These are phyloP conservation scores for Dryomyza anilis DNA, from an alignment of 2,888 invertebrate genomes.

Conservation along the genomic window DNA sequence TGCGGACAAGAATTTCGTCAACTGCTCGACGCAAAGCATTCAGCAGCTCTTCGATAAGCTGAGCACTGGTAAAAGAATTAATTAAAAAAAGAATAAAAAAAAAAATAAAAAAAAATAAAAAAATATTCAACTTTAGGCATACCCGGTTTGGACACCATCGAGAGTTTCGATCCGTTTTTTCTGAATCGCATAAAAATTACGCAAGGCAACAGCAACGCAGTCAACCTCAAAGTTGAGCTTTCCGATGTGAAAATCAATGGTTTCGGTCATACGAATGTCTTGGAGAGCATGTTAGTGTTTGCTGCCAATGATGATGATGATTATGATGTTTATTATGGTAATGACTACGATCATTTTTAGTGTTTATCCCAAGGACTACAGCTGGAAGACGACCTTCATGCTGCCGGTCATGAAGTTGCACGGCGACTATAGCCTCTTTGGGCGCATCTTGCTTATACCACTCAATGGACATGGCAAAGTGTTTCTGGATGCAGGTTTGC, in stretches of 20 bases:
- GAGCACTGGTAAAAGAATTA: slow-evolving; percentile 65
- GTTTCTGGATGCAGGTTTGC: slow-evolving; percentile 74
- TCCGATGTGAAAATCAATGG: slow-evolving; percentile 72
- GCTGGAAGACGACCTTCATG: slow-evolving; percentile 72
- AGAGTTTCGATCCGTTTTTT: slow-evolving; percentile 71
- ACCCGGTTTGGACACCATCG: slow-evolving; percentile 62
- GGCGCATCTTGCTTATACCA: slow-evolving; percentile 73
- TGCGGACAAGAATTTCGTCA: slow-evolving; percentile 68
- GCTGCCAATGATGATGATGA: background rate
- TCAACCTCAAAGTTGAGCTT: slow-evolving; percentile 74
- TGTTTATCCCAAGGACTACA: slow-evolving; percentile 71
- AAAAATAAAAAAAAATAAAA: background rate
- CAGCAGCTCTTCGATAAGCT: slow-evolving; percentile 71
- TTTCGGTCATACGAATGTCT: slow-evolving; percentile 70
- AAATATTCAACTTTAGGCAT: slow-evolving; percentile 48
- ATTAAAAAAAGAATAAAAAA: no score
- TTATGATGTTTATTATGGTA: background rate
- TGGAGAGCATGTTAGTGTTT: slow-evolving; percentile 67
- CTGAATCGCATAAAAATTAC: slow-evolving; percentile 72
- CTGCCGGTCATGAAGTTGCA: slow-evolving; percentile 72
- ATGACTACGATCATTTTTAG: slow-evolving; percentile 53
- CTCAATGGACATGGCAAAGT: slow-evolving; percentile 71
- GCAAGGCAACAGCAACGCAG: slow-evolving; percentile 73
- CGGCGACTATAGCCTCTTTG: slow-evolving; percentile 72
- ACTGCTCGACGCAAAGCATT: slow-evolving; percentile 72